phyloP scores from a whole-genome alignment of 2,113 vertebrate species.

The Callospermophilus lateralis region DNA sequence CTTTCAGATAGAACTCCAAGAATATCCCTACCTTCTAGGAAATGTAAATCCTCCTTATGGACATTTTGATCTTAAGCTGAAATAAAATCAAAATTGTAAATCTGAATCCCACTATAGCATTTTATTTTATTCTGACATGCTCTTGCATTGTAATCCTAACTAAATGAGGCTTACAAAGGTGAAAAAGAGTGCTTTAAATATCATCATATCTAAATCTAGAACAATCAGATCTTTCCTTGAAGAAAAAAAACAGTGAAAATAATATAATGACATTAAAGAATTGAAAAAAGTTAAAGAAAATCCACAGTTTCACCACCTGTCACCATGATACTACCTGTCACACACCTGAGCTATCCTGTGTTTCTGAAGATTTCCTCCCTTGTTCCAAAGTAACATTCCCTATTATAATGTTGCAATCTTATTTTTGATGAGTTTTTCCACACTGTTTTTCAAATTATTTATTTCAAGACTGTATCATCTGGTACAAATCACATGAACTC shows the following conservation, averaged over 20 bases:
- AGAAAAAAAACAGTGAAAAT: neutral
- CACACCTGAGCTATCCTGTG: neutral
- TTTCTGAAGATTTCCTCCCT: slow-evolving; percentile 31
- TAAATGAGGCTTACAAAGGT: neutral
- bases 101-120: neutral
- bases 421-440: slow-evolving; percentile 48
- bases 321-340: neutral
- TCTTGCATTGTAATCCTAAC: neutral
- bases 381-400: neutral
- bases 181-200: slow-evolving; percentile 39
- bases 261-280: neutral
- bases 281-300: neutral
- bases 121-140: neutral
- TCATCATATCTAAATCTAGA: neutral
- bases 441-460: slow-evolving; percentile 67
- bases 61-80: slow-evolving; percentile 53
- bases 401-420: neutral
- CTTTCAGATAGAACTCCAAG: slow-evolving; percentile 53
- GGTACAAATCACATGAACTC: slow-evolving; percentile 71
- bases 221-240: neutral
- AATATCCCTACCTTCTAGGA: slow-evolving; percentile 64
- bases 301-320: neutral
- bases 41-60: slow-evolving; percentile 54
- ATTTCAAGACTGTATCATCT: slow-evolving; percentile 77
- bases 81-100: slow-evolving; percentile 60